A percentile compares a stretch with the other conserved stretches of the same genome.
Conservation (phyloP, 2,888 invertebrate species). For the Teleiodes luculella region DNA sequence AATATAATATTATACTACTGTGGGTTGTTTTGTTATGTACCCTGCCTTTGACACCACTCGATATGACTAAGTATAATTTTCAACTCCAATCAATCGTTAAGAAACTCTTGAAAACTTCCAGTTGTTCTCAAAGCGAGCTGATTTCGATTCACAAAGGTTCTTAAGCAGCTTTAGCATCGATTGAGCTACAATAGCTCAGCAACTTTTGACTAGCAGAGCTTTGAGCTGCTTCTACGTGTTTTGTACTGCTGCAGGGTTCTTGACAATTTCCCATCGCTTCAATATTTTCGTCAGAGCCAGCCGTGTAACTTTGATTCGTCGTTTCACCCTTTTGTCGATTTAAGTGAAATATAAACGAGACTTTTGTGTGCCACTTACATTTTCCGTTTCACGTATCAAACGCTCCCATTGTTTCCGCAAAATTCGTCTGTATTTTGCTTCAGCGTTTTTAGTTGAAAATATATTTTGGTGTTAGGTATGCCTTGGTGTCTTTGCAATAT, state of each 20-base stretch:
- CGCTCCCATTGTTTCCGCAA: conserved; percentile 30
- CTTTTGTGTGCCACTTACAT: conserved; percentile 32
- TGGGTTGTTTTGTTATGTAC: no score
- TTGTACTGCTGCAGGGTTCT: conserved; percentile 1
- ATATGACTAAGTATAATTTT: not conserved
- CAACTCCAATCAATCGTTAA: not conserved
- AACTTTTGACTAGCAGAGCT: conserved; percentile 7
- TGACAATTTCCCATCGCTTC: conserved; percentile 10
- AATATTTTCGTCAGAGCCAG: conserved; percentile 19
- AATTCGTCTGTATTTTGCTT: conserved; percentile 33
- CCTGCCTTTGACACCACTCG: no score
- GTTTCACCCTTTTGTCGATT: conserved; percentile 26
- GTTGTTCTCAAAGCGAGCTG: not conserved
- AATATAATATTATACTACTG: no score
- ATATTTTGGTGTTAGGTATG: not conserved
- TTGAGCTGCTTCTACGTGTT: not conserved
- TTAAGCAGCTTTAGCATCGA: not conserved
- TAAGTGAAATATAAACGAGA: conserved; percentile 29
- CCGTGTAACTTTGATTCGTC: conserved; percentile 29
- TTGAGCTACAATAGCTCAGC: not conserved
- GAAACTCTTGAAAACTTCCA: not conserved
- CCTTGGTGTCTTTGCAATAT: conserved; percentile 6
- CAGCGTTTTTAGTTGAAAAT: conserved; percentile 25
- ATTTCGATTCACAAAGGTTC: conserved; percentile 1
- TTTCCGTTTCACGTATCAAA: conserved; percentile 41